These are phyloP conservation scores for Drepanosiphum platanoidis DNA, from an alignment of 2,888 invertebrate species.

Conservation along the genomic window DNA sequence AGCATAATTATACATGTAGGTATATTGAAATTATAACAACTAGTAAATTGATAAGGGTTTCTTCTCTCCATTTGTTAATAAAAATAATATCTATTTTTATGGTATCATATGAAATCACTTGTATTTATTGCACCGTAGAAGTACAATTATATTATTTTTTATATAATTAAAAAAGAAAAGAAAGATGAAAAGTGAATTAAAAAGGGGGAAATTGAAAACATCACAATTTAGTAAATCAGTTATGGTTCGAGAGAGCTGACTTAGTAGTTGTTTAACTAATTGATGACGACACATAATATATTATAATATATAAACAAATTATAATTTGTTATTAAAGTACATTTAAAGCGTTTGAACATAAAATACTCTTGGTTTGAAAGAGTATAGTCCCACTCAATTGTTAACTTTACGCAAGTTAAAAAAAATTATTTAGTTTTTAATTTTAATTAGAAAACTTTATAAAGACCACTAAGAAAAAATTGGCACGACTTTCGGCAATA, in stretches of 20 bases:
- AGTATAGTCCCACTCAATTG: neutral
- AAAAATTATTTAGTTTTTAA: constrained; percentile 3
- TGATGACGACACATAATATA: neutral
- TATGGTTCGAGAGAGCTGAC: constrained; percentile 10
- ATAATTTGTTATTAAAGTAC: neutral
- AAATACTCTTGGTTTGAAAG: neutral
- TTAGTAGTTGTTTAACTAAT: neutral
- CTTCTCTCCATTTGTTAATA: too few species aligned
- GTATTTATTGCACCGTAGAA: neutral
- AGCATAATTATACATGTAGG: too few species aligned
- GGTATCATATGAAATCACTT: neutral
- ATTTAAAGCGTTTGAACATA: neutral
- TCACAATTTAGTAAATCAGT: neutral
- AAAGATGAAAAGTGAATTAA: neutral
- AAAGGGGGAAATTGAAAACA: constrained; percentile 16
- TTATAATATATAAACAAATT: too few species aligned
- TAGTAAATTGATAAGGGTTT: too few species aligned
- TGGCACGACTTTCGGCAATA: constrained; percentile 51
- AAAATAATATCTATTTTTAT: too few species aligned
- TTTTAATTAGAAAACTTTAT: constrained; percentile 20
- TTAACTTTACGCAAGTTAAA: neutral
- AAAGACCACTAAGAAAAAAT: neutral
- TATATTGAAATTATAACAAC: too few species aligned
- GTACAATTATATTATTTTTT: neutral
- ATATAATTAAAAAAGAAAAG: neutral